Conservation (phyloP, 2,113 vertebrate genomes). For the Stegostoma tigrinum region DNA sequence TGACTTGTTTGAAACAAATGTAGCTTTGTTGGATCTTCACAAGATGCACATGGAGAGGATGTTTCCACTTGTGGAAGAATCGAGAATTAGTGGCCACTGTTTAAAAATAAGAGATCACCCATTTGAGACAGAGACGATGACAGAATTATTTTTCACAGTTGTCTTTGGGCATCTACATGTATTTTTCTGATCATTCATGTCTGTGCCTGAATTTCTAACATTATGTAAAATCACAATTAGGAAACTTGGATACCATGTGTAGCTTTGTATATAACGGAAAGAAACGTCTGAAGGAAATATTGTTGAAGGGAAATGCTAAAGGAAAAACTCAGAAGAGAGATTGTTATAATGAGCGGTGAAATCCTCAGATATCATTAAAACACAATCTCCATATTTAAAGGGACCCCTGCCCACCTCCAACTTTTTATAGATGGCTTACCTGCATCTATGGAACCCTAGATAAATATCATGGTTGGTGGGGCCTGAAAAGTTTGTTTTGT, state of each 20-base stretch:
- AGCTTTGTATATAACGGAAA: neutral
- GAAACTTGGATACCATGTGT: neutral
- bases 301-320: neutral
- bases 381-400: neutral
- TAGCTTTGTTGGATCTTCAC: too few species aligned
- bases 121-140: too few species aligned
- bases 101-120: too few species aligned
- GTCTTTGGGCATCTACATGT: too few species aligned
- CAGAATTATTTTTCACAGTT: too few species aligned
- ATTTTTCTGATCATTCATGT: neutral
- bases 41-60: too few species aligned
- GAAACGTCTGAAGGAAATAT: neutral
- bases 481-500: neutral
- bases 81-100: too few species aligned
- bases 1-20: too few species aligned
- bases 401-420: neutral
- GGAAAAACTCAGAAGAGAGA: neutral
- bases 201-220: neutral
- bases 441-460: neutral
- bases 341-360: neutral
- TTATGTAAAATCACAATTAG: neutral
- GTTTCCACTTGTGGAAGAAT: too few species aligned
- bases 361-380: neutral
- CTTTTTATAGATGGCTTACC: neutral
- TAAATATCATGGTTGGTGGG: neutral